Base-by-base conservation (phyloP, 2,888 invertebrate species). In the Sipha maydis region DNA sequence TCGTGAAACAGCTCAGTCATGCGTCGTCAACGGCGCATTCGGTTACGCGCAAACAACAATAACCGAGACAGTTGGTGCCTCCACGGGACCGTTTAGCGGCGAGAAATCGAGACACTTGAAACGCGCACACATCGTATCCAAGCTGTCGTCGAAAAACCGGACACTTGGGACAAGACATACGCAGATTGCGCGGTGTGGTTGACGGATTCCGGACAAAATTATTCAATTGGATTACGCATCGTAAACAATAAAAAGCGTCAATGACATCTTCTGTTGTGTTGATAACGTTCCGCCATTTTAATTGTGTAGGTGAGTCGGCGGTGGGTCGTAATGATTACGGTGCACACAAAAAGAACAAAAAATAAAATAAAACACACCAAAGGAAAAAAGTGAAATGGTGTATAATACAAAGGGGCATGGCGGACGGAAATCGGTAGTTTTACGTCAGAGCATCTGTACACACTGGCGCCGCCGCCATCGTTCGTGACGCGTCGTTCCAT, bases 231-330 rank as follows among this genome's bases (percentile, higher is more conserved):
- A 78, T 78, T 54, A n/a, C n/a, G 21, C 48, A 77, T 82, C 80
- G 88, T 88, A 88, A 88, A 88, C 88, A 88, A 88, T 75, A 61
- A 61, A 75, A 85, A 88, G 88, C 88, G 88, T 88, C 80, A 88
- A 88, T 88, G 88, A 88, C 88, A 88, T 82, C 82, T 80, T 88
- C 75, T 88, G 88, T 88, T 80, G 88, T 88, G 88, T 88, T 88
- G 88, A 88, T 88, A 88, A 88, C 88, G 80, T 88, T 82, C 88
- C 88, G 88, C 88, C 88, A 88, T 88, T 88, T 88, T 88, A 82
- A 88, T 88, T 88, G 88, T 88, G 88, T 88, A 88, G 88, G 88
- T 88, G 88, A 88, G 80, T 76, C 76, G 82, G 41, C 75, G 88
- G 82, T 56, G 88, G 88, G 82, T 67, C 75, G 80, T 88, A 75